Base-by-base conservation (phyloP, 2,797 vertebrate genomes). In the Argya squamiceps region DNA sequence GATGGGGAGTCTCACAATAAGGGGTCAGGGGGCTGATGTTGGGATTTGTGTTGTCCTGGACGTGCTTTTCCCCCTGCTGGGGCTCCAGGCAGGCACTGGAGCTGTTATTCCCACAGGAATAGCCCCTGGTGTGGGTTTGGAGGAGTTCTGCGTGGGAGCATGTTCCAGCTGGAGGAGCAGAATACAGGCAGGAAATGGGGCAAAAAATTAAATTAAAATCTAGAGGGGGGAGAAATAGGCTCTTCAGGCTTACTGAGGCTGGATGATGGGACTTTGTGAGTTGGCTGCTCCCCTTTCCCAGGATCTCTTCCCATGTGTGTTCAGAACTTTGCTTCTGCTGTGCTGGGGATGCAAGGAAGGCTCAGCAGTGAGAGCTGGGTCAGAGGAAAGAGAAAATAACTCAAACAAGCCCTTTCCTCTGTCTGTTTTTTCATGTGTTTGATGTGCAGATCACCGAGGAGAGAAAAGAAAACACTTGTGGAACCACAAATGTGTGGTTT, bases 151-250 rank as follows among this genome's bases (percentile, higher is more conserved):
- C 0, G 0, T 26, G 79, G 76, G 55, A 68, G 46, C 3, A 0
- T 9, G n/a, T 60, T 44, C 53, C 19, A 49, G 92, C 81, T 59
- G 43, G 15, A 11, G 29, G 59, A 88, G 64, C 52, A 43, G 81
- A 81, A 41, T 8, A 6, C 21, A 67, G 82, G 59, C 69, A 52
- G 88, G 55, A 78, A 89, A 59, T 32, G 22, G 84, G 59, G 27
- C 19, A 0, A 39, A 49, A 46, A 36, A 22, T 49, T n/a, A 60
- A 64, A 82, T 82, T 56, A 50, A 88, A 50, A 50, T 12, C 16
- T 39, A 10, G 4, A 6, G 4, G 1, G 1, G 6, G 1, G 1
- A 1, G 2, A 3, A 4, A 3, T 26, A n/a, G 9, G 20, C 10
- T 7, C 37, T 71, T 69, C 16, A 50, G 74, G 39, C 2, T 0